These are phyloP conservation scores for Nothocercus julius DNA, from an alignment of 2,113 vertebrate species.

Conservation along the genomic window DNA sequence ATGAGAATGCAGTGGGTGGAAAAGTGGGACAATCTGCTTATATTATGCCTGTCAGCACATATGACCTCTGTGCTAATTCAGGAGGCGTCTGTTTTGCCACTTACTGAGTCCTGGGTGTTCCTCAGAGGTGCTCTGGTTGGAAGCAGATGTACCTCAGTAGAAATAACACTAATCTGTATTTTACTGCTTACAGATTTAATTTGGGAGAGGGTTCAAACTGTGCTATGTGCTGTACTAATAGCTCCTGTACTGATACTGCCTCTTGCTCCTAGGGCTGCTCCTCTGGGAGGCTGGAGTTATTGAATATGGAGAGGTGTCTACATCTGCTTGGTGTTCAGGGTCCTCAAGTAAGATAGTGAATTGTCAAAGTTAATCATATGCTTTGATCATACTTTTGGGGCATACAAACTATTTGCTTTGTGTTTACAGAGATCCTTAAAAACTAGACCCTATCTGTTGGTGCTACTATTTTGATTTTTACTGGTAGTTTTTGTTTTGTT, in stretches of 20 bases:
- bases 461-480: not conserved
- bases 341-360: not conserved
- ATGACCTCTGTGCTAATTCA: slow-evolving; percentile 5
- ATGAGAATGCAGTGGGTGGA: slow-evolving; percentile 50
- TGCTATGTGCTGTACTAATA: not conserved
- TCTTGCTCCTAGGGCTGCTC: not conserved
- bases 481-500: not conserved
- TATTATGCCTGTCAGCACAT: not conserved
- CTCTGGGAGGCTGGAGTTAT: not conserved
- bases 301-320: not conserved
- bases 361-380: not conserved
- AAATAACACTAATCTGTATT: not conserved
- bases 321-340: not conserved
- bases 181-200: not conserved
- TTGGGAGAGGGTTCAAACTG: not conserved
- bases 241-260: not conserved
- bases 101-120: not conserved
- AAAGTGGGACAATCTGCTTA: slow-evolving; percentile 18
- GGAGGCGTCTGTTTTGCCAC: not conserved
- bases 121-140: not conserved
- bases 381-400: not conserved
- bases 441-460: fast-evolving
- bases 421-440: not conserved
- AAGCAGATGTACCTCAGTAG: not conserved
- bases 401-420: not conserved